A percentile compares a stretch with the other conserved stretches of the same genome.
Evolutionary conservation across 1,140 invertebrate genomes (phyloP).

Genomic region (Drosophila bipectinata): DNA sequence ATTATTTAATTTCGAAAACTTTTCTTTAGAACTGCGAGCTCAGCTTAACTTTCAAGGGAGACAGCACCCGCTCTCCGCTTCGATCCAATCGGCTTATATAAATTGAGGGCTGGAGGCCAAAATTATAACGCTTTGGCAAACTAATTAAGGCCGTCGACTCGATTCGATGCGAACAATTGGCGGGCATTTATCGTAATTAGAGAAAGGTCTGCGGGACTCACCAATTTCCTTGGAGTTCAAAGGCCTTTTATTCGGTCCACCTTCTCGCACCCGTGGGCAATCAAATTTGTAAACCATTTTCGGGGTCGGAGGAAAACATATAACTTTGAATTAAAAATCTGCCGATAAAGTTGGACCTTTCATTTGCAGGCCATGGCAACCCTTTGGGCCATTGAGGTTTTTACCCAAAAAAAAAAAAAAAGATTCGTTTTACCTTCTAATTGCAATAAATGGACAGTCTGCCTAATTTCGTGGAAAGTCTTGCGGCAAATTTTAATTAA

Average conservation of each 20-base stretch:
- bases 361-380: slow-evolving; percentile 17
- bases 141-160: slow-evolving; percentile 44
- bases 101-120: slow-evolving; percentile 32
- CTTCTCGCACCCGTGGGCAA: slow-evolving; percentile 6
- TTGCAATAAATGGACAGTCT: slow-evolving; percentile 48
- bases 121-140: slow-evolving; percentile 62
- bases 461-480: slow-evolving; percentile 31
- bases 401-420: slow-evolving; percentile 4
- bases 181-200: slow-evolving; percentile 57
- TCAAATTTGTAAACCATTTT: slow-evolving; percentile 20
- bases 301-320: slow-evolving; percentile 34
- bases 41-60: slow-evolving; percentile 21
- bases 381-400: slow-evolving; percentile 28
- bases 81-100: slow-evolving; percentile 46
- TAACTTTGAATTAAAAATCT: slow-evolving; percentile 57
- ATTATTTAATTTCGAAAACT: slow-evolving; percentile 60
- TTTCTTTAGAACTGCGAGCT: slow-evolving; percentile 13
- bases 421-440: slow-evolving; percentile 14
- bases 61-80: not conserved
- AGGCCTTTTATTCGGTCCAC: not conserved
- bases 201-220: slow-evolving; percentile 31
- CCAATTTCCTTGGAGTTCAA: slow-evolving; percentile 21
- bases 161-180: slow-evolving; percentile 54
- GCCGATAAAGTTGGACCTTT: slow-evolving; percentile 47
- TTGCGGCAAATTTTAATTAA: slow-evolving; percentile 58